A percentile compares a stretch with the other conserved stretches of the same genome.
phyloP scores from a whole-genome alignment of 2,888 invertebrate genomes.

The Eulithis testata region DNA sequence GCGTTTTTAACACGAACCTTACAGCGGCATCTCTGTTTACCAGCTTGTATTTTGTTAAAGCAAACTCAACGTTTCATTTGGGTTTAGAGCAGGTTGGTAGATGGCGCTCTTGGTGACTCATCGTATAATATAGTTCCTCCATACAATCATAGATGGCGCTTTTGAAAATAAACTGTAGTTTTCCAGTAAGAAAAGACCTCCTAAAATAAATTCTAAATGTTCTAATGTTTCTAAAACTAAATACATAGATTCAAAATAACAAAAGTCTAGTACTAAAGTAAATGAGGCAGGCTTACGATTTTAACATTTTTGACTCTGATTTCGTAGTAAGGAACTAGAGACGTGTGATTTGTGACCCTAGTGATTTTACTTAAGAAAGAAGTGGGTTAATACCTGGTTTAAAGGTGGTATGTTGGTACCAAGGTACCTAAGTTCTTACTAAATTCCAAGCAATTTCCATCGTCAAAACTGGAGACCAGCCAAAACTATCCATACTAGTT shows the following conservation, averaged over 20 bases:
- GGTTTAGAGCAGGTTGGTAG: conserved; percentile 28
- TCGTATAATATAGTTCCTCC: not conserved
- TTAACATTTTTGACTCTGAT: too few relatives aligned
- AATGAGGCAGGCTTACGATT: too few relatives aligned
- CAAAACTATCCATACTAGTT: conserved; percentile 48
- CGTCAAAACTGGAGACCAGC: conserved; percentile 54
- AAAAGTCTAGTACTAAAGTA: too few relatives aligned
- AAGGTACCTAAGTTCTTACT: not conserved
- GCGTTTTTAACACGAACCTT: not conserved
- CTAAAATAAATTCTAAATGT: too few relatives aligned
- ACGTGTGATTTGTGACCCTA: too few relatives aligned
- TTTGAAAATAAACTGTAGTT: not conserved
- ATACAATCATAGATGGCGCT: conserved; percentile 10
- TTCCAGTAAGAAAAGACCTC: too few relatives aligned
- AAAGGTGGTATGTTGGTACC: not conserved
- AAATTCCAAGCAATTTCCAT: conserved; percentile 29
- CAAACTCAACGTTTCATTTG: not conserved
- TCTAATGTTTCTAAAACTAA: too few relatives aligned
- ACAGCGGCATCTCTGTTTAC: conserved; percentile 23
- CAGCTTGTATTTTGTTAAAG: not conserved
- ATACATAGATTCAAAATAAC: too few relatives aligned
- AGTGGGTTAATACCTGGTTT: not conserved
- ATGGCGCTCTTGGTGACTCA: conserved; percentile 38
- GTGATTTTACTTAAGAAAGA: too few relatives aligned
- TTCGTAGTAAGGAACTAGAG: too few relatives aligned